These are phyloP conservation scores for Oplegnathus fasciatus DNA, from an alignment of 2,113 vertebrate genomes.

Conservation along the genomic window DNA sequence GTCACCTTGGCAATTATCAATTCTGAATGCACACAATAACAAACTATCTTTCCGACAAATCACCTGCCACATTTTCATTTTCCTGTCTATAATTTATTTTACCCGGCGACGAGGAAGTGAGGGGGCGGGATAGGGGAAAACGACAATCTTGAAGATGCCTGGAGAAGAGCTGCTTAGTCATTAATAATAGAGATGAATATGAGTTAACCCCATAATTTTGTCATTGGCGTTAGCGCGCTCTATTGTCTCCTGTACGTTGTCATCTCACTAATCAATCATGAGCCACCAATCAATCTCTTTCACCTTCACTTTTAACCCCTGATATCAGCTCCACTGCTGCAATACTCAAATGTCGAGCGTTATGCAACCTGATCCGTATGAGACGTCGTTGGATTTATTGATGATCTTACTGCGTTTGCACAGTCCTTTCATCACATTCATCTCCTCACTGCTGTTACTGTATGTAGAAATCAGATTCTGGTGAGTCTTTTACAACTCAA, in stretches of 20 bases:
- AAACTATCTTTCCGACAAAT: slow-evolving; percentile 80
- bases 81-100: slow-evolving; percentile 73
- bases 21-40: slow-evolving; percentile 76
- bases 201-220: slow-evolving; percentile 60
- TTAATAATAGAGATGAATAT: slow-evolving; percentile 72
- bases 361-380: slow-evolving; percentile 13
- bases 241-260: slow-evolving; percentile 51
- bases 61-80: slow-evolving; percentile 71
- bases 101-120: slow-evolving; percentile 51
- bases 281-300: slow-evolving; percentile 54
- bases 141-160: slow-evolving; percentile 61
- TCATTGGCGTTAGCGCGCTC: slow-evolving; percentile 48
- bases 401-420: slow-evolving; percentile 44
- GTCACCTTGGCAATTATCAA: slow-evolving; percentile 79
- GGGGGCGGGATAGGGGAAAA: slow-evolving; percentile 34
- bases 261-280: slow-evolving; percentile 56
- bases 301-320: slow-evolving; percentile 48
- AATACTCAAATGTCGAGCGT: slow-evolving; percentile 14
- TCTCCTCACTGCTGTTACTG: slow-evolving; percentile 38
- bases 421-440: slow-evolving; percentile 54
- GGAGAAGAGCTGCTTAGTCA: slow-evolving; percentile 61
- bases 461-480: slow-evolving; percentile 45
- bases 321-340: slow-evolving; percentile 6
- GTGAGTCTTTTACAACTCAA: slow-evolving; percentile 43
- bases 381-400: slow-evolving; percentile 46